Evolutionary conservation across 2,113 vertebrate species (phyloP), one percentile per base, ranked within the genome.

Genomic region (Mesembrinibis cayennensis): DNA sequence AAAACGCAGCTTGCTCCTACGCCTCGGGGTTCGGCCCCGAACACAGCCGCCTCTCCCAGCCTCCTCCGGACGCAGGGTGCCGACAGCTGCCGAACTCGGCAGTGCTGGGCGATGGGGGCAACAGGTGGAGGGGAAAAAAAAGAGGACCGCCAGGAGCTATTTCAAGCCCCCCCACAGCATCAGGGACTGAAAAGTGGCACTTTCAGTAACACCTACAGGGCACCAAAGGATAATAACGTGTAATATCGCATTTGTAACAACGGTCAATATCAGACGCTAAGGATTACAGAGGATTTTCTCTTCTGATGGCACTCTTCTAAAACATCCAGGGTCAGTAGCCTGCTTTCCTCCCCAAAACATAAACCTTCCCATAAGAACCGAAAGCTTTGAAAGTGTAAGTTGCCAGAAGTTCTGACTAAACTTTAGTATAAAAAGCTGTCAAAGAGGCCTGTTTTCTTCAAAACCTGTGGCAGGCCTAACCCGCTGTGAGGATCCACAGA

Each of bases 81-180:
- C 13, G 5, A 49, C 21, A 44, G 29, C 53, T 36, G 20, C 47
- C 4, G 2, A 88, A 65, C 21, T 23, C 2, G 3, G 40, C 58
- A 52, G 44, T 19, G 53, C 38, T 25, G 23, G 36, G 22, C 5
- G 18, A 49, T 22, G 11, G 27, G 20, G 32, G 29, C 20, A 77
- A 52, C 0, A 53, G 44, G 22, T 5, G 3, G 42, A n/a, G 15
- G 2, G 5, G 11, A 3, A 1, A 3, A 18, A 18, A 11, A 1
- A 29, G n/a, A 40, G 40, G 23, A 72, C 36, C 58, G 80, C 49
- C 34, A 50, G 36, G 16, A 89, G 36, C 71, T 61, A 76, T 53
- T 90, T 65, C 26, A 83, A 73, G 44, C 16, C 25, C 52, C 20
- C 11, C 9, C 34, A 11, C 50, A 38, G n/a, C 18, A 2, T 17